Evolutionary conservation across 1,140 invertebrate genomes (phyloP), one percentile per base, ranked within the genome.

Genomic region (Drosophila neocordata): DNA sequence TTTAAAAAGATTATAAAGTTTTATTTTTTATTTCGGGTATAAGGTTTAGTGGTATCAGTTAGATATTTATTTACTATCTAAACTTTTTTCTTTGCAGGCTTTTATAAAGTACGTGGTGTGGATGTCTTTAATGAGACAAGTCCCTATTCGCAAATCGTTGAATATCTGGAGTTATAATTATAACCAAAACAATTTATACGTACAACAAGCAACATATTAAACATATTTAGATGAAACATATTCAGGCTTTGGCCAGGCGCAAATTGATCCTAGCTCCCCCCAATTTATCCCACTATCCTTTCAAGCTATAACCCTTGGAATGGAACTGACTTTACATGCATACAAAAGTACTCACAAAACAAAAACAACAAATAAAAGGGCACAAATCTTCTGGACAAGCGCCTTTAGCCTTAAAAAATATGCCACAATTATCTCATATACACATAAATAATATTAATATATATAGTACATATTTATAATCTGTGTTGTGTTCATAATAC

Each of bases 81-180:
- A 53, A 35, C 2, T n/a, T 9, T 31, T 22, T 24, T 8, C 12
- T 11, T 7, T 34, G 27, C 24, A 90, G 91, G 91, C 38, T 91
- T 90, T 62, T 92, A 91, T 31, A 92, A 90, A 63, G 73, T 92
- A 52, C 79, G 90, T 4, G 82, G 77, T 11, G 58, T 89, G n/a
- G 85, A 92, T 72, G 66, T 90, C 6, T 90, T 90, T 38, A 79
- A 89, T 66, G 75, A 72, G 11, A 72, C 59, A 34, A 90, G 90
- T 55, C 61, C 78, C 7, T 92, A 78, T 68, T 92, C 91, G 4
- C 75, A 82, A 69, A 74, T 76, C 73, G 75, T 85, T 35, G 87
- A 91, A 69, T 91, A 91, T 68, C 73, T 89, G 71, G 90, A 91
- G 71, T 75, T 90, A 59, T 90, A 79, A 83, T 71, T 66, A 20